Percentiles rank a stretch among this genome's conserved stretches.
Conservation (phyloP, 2,797 vertebrate species). For the Morelia viridis region DNA sequence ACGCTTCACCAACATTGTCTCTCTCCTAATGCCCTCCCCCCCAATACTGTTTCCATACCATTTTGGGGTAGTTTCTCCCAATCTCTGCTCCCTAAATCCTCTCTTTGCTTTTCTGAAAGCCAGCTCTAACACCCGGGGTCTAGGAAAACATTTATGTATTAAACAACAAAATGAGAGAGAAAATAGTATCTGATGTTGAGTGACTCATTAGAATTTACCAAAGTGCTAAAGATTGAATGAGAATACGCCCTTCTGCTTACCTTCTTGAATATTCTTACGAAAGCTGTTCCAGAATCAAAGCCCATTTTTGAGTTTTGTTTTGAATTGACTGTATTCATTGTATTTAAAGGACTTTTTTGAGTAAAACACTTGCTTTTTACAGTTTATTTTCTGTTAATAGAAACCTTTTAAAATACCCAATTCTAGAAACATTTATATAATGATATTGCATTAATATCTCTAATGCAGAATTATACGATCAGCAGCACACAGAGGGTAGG, state of each 20-base stretch:
- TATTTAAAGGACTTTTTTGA: constrained; percentile 40
- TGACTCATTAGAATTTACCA: constrained; percentile 51
- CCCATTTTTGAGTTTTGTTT: constrained; percentile 13
- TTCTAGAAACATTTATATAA: constrained; percentile 36
- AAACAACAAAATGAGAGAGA: not conserved
- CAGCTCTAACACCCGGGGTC: not conserved
- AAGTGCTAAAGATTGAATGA: constrained; percentile 39
- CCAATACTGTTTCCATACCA: not conserved
- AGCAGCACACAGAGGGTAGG: constrained; percentile 53
- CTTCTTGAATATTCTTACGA: constrained; percentile 59
- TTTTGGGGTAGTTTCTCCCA: not conserved
- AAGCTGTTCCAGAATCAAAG: constrained; percentile 41
- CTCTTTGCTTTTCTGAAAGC: constrained; percentile 11
- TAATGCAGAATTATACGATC: constrained; percentile 56
- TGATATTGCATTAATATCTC: constrained; percentile 28
- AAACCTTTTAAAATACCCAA: constrained; percentile 29
- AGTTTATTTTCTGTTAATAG: constrained; percentile 26
- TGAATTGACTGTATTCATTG: constrained; percentile 30
- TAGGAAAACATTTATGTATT: constrained; percentile 10
- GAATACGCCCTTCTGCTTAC: constrained; percentile 63
- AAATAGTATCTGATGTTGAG: constrained; percentile 3
- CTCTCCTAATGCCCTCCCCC: not conserved
- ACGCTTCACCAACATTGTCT: not conserved
- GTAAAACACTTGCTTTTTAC: constrained; percentile 43
- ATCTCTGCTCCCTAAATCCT: constrained; percentile 21